phyloP scores from a whole-genome alignment of 2,888 invertebrate genomes.

The Petrophora chlorosata region DNA sequence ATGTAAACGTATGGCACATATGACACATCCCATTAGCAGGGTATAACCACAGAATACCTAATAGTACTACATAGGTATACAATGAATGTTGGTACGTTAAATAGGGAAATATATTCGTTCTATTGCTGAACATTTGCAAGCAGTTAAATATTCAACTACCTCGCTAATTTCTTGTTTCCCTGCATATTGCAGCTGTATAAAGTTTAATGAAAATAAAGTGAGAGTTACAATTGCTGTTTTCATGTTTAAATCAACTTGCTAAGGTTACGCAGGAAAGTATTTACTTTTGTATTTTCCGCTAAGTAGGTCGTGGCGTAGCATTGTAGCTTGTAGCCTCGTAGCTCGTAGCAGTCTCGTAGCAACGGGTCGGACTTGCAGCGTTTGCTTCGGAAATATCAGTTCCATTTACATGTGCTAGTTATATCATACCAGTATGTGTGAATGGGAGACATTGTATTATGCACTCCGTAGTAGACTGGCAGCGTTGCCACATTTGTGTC shows the following conservation, averaged over 20 bases:
- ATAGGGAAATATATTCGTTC: slow-evolving; percentile 7
- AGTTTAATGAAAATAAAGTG: slow-evolving; percentile 4
- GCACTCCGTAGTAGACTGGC: slow-evolving; percentile 18
- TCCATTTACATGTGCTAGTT: slow-evolving; percentile 43
- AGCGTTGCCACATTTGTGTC: slow-evolving; percentile 12
- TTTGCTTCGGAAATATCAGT: slow-evolving; percentile 54
- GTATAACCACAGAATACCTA: no score
- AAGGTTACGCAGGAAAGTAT: slow-evolving; percentile 36
- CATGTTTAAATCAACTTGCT: slow-evolving; percentile 36
- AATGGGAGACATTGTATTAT: slow-evolving; percentile 31
- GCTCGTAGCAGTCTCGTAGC: slow-evolving; percentile 17
- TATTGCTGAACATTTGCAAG: slow-evolving; percentile 4
- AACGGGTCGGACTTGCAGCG: slow-evolving; percentile 21
- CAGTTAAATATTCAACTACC: slow-evolving; percentile 3
- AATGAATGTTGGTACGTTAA: slow-evolving; percentile 11
- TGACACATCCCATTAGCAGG: slow-evolving; percentile 4
- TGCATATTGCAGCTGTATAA: slow-evolving; percentile 7
- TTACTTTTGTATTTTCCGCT: slow-evolving; percentile 46
- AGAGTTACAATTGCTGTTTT: slow-evolving; percentile 5
- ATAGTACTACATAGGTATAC: no score
- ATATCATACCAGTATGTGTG: slow-evolving; percentile 33
- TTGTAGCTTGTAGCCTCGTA: slow-evolving; percentile 16
- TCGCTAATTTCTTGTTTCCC: slow-evolving; percentile 12
- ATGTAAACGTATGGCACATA: slow-evolving; percentile 17
- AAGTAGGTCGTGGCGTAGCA: slow-evolving; percentile 50